Conservation (phyloP, 2,113 vertebrate species). For the Anolis sagrei region DNA sequence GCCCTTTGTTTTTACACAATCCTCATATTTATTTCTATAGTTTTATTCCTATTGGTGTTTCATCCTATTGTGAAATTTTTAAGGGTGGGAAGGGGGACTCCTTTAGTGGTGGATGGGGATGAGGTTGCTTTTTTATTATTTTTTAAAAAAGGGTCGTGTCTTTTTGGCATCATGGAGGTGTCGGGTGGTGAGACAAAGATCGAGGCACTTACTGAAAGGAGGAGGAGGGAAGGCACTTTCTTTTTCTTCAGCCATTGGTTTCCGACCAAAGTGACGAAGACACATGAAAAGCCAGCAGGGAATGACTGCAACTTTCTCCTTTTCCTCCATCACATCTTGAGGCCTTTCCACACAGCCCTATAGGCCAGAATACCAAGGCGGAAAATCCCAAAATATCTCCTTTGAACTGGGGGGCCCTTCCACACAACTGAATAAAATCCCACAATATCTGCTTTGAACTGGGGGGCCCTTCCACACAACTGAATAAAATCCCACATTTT, state of each 20-base stretch:
- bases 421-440: too few species aligned
- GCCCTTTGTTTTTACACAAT: conserved; percentile 38
- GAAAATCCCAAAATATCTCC: too few species aligned
- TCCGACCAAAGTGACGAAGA: conserved; percentile 64
- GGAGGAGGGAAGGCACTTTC: conserved; percentile 43
- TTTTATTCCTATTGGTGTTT: too few species aligned
- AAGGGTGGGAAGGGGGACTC: neutral
- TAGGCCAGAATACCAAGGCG: too few species aligned
- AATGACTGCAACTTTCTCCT: conserved; percentile 75
- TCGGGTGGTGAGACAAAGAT: conserved; percentile 50
- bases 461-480: too few species aligned
- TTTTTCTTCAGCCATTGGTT: conserved; percentile 41
- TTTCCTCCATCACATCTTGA: conserved; percentile 72
- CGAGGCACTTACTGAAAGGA: conserved; percentile 38
- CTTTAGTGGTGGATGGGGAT: neutral
- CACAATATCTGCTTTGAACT: too few species aligned
- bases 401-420: too few species aligned
- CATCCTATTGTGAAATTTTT: conserved; percentile 29
- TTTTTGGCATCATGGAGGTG: conserved; percentile 73
- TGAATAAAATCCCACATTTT: too few species aligned
- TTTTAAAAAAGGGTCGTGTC: conserved; percentile 63
- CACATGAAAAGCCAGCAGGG: conserved; percentile 53
- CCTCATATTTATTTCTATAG: too few species aligned
- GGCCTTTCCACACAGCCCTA: too few species aligned
- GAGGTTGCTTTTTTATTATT: too few species aligned